phyloP scores from a whole-genome alignment of 2,888 invertebrate species.

The Philopedon plagiatum region DNA sequence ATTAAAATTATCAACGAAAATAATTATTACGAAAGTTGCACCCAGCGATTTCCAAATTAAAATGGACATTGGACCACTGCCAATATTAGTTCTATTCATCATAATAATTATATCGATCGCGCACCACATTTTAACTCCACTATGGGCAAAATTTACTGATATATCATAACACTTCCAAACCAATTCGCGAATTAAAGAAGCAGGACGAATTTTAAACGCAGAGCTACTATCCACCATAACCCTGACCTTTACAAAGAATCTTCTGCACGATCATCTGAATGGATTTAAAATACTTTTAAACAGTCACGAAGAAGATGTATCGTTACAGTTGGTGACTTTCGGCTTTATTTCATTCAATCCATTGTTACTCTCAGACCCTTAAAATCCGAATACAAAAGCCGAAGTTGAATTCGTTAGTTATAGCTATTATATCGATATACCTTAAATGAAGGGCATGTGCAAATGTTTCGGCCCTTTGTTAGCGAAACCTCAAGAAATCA shows the following conservation, averaged over 20 bases:
- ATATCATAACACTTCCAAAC: too few species aligned
- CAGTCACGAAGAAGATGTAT: conserved; percentile 46
- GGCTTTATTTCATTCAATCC: conserved; percentile 31
- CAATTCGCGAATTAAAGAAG: too few species aligned
- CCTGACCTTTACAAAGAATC: background rate
- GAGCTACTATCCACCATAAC: background rate
- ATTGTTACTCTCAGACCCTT: conserved; percentile 47
- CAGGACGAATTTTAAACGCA: too few species aligned
- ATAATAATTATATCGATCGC: too few species aligned
- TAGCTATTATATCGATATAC: conserved; percentile 50
- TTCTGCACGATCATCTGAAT: conserved; percentile 10
- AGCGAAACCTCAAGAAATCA: conserved; percentile 49
- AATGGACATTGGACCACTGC: too few species aligned
- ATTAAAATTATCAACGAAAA: too few species aligned
- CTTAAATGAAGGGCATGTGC: conserved; percentile 54
- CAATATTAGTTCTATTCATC: too few species aligned
- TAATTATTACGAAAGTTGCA: too few species aligned
- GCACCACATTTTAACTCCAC: too few species aligned
- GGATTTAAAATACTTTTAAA: conserved; percentile 44
- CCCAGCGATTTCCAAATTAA: too few species aligned
- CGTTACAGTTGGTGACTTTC: conserved; percentile 51
- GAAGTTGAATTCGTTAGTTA: conserved; percentile 52
- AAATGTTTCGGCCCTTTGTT: conserved; percentile 47
- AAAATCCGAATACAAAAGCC: conserved; percentile 48
- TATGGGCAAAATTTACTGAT: too few species aligned